Evolutionary conservation across 2,113 vertebrate genomes (phyloP).

Genomic region (Meriones unguiculatus): DNA sequence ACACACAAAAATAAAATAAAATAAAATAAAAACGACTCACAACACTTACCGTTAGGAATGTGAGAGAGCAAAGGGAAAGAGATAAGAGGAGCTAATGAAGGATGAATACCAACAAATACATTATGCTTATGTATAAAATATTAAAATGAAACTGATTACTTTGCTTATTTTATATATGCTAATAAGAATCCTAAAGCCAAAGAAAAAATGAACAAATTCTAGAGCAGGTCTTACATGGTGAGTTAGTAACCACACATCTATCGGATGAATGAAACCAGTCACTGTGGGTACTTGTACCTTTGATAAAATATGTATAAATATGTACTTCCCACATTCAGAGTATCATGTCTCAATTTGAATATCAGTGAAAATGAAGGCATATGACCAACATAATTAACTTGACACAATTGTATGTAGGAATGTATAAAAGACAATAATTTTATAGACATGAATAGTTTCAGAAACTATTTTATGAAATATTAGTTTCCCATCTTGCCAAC

Average conservation of each 20-base stretch:
- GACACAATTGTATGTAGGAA: neutral
- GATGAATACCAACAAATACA: neutral
- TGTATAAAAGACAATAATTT: neutral
- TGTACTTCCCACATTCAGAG: neutral
- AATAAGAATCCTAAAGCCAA: neutral
- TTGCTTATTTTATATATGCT: neutral
- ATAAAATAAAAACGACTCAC: no score
- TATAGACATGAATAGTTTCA: neutral
- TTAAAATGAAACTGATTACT: neutral
- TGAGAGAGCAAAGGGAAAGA: no score
- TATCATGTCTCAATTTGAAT: neutral
- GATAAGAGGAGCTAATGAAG: no score
- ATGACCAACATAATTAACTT: neutral
- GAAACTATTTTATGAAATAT: neutral
- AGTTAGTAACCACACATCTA: neutral
- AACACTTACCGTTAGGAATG: neutral
- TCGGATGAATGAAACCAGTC: neutral
- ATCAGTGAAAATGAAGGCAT: neutral
- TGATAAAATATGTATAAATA: neutral
- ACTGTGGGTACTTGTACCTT: neutral
- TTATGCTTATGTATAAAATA: neutral
- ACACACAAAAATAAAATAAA: no score
- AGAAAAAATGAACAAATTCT: neutral
- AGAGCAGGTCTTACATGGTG: neutral
- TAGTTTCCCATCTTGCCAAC: neutral